Percentiles rank a stretch among this genome's conserved stretches.
Conservation (phyloP, 2,113 vertebrate genomes). For the Scomber japonicus region DNA sequence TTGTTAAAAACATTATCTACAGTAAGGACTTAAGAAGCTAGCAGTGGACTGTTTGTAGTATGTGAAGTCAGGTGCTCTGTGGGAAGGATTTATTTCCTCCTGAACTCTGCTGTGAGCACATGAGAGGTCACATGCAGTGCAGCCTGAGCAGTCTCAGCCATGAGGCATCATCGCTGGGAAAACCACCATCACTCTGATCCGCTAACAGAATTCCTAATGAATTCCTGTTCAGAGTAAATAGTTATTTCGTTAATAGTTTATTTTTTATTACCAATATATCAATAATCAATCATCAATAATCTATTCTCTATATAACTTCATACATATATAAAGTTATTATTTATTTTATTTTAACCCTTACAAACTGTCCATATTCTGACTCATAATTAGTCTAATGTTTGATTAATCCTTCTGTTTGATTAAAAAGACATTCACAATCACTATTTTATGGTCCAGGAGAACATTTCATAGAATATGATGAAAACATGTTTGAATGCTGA, state of each 20-base stretch:
- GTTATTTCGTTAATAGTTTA: not conserved
- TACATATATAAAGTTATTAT: not conserved
- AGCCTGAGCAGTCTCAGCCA: conserved; percentile 55
- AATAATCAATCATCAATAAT: not conserved
- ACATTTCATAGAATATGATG: no score
- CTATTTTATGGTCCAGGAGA: no score
- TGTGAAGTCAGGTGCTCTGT: conserved; percentile 76
- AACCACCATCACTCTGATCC: conserved; percentile 9
- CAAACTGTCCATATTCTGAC: no score
- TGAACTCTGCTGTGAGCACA: conserved; percentile 72
- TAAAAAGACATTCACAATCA: no score
- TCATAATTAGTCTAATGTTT: no score
- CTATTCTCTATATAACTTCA: not conserved
- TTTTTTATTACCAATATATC: not conserved
- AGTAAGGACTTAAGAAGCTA: conserved; percentile 16
- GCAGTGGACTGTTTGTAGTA: conserved; percentile 59
- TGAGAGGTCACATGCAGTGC: conserved; percentile 82
- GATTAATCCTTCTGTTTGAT: no score
- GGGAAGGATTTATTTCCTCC: conserved; percentile 69
- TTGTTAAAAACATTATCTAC: conserved; percentile 5
- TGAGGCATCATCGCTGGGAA: conserved; percentile 53
- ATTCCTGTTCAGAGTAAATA: not conserved
- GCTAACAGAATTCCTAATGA: not conserved
- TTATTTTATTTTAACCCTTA: not conserved
- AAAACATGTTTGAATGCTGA: no score